Base-by-base conservation (phyloP, 2,113 vertebrate species). In the Oceanodroma tethys region DNA sequence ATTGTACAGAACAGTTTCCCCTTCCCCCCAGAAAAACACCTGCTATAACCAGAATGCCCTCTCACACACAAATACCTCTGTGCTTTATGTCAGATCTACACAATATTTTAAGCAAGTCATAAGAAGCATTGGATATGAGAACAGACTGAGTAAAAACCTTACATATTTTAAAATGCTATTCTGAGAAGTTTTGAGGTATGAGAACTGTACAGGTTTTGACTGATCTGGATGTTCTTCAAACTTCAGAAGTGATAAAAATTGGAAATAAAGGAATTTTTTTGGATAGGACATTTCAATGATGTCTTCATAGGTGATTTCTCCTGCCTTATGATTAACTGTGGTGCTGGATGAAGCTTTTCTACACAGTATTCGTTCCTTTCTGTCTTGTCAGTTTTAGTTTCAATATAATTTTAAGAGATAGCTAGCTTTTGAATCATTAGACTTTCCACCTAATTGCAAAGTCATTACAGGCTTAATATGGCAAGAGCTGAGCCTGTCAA, bases 361-460 rank as follows among this genome's bases (percentile, higher is more conserved):
- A 43, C 18, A 12, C 3, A 23, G 10, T 58, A 62, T 67, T 92
- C 38, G 78, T 90, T 81, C 58, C 14, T 68, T 91, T 96, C 38
- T 78, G 7, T 86, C 86, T 84, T 90, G 72, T 53, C 50, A 78
- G 29, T 83, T 97, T 86, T 74, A 91, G 34, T 91, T 94, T 59
- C 32, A 78, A 55, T 48, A 58, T 78, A 78, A 84, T 95, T 90
- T 92, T 66, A 92, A 79, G 82, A 93, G 22, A 83, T 80, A 66
- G 42, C 55, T 80, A 66, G 42, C 55, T 74, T 92, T 96, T 66
- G 56, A 95, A 94, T 84, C 59, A 71, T 91, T 92, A 86, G 40
- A 55, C 32, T 94, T 95, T 95, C 48, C 72, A 91, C 63, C 68
- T 92, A 94, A 95, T 92, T 94, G 42, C 59, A 92, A 96, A 93